Conservation (phyloP, 2,113 vertebrate species). For the Callionymus lyra region DNA sequence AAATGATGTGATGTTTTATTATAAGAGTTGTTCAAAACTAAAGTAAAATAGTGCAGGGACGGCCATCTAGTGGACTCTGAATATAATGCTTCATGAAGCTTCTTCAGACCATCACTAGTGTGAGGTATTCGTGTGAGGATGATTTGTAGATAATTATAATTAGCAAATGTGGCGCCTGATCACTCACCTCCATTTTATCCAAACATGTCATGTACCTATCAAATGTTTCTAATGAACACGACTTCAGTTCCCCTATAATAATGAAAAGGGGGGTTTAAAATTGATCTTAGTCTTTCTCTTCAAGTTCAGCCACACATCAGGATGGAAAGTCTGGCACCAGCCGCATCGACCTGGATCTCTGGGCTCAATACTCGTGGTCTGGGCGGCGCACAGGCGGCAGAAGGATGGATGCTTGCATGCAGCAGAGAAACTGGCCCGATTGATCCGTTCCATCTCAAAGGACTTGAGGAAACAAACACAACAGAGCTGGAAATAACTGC, state of each 20-base stretch:
- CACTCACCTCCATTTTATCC: no score
- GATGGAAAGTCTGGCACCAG: constrained; percentile 41
- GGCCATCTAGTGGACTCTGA: no score
- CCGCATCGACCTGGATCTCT: constrained; percentile 36
- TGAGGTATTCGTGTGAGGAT: no score
- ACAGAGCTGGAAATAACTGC: constrained; percentile 20
- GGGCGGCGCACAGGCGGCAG: constrained; percentile 21
- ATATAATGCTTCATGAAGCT: no score
- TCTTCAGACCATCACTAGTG: no score
- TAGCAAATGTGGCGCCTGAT: no score
- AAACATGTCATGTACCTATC: no score
- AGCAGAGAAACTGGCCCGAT: constrained; percentile 11
- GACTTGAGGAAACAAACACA: constrained; percentile 30
- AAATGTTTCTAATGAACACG: no score
- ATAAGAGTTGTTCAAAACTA: no score
- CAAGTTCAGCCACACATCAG: constrained; percentile 35
- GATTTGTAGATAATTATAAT: no score
- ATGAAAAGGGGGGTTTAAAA: constrained; percentile 12
- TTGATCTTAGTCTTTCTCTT: constrained; percentile 30
- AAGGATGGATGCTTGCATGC: constrained; percentile 15
- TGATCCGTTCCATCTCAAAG: constrained; percentile 41
- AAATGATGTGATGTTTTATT: no score
- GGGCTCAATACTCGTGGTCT: constrained; percentile 45
- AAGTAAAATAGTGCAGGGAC: no score
- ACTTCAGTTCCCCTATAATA: not conserved